Evolutionary conservation across 1,140 invertebrate species (phyloP).

Genomic region (Argopecten irradians): DNA sequence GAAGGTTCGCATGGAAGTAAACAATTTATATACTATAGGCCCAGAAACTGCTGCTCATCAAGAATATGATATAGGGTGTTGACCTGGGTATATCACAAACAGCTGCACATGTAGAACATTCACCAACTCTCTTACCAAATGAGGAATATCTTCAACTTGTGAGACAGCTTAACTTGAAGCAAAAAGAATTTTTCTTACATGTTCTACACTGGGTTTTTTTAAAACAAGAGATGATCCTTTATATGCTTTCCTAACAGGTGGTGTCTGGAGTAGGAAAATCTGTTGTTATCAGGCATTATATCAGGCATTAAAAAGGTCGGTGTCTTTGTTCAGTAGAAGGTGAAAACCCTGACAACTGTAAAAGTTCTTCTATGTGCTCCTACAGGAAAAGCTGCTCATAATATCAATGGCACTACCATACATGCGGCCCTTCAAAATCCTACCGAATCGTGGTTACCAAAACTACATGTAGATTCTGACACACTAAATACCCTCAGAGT

Average conservation of each 20-base stretch:
- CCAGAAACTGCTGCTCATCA: neutral
- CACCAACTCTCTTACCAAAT: conserved; percentile 6
- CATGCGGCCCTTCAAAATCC: too few relatives aligned
- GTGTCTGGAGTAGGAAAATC: neutral
- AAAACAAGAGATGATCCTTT: neutral
- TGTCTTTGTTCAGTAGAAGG: neutral
- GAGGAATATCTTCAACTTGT: conserved; percentile 30
- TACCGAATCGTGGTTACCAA: too few relatives aligned
- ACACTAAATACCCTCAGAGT: too few relatives aligned
- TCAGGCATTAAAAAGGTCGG: too few relatives aligned
- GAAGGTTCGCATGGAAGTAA: neutral
- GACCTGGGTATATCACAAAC: conserved; percentile 11
- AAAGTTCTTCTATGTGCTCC: too few relatives aligned
- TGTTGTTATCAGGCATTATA: neutral
- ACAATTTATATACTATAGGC: neutral
- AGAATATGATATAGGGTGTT: conserved; percentile 42
- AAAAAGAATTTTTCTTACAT: neutral
- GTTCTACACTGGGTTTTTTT: neutral
- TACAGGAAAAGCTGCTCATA: too few relatives aligned
- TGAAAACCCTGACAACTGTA: neutral
- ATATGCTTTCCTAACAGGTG: neutral
- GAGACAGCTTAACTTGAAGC: neutral
- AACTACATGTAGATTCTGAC: too few relatives aligned
- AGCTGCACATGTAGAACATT: too few relatives aligned
- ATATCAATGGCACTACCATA: too few relatives aligned